Base-by-base conservation (phyloP, 2,888 invertebrate genomes). In the Pristionchus entomophagus region DNA sequence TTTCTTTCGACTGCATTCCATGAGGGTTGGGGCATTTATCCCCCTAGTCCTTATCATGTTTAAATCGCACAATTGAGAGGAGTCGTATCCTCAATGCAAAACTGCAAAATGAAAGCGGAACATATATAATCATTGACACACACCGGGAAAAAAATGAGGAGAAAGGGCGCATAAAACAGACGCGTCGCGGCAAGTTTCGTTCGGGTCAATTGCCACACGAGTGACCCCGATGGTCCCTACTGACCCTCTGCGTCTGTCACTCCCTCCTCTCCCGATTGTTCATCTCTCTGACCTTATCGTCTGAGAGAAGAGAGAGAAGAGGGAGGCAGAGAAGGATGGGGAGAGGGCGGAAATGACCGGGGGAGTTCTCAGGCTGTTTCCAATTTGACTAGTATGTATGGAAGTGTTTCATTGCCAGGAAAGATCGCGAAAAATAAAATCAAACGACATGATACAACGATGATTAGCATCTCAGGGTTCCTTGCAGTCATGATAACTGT, bases 401-500 rank as follows among this genome's bases (percentile, higher is more conserved):
- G 22, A 17, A 22, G 4, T 10, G 17, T 10, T 53, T 53, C 4
- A 53, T 53, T 53, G 12, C 12, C 19, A 53, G 12, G 4, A 19
- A 4, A 53, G 53, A 53, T 53, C 4, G 22, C 22, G 12, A 4
- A 53, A 4, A 19, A 53, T 53, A 17, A 17, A 4, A 10, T 22
- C n/a, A 22, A 19, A 53, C 14, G 22, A 19, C 22, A 19, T 53
- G 53, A 6, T 22, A 19, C 12, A 53, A 22, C 17, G 8, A 19
- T 53, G 4, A 22, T 53, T 53, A 10, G 12, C 45, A 45, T 45
- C 14, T 45, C 45, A 53, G 19, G 53, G 8, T 3, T 73, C 73
- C 45, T 73, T 26, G 41, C 73, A 73, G 26, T 73, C 73, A 32
- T 73, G 73, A 73, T 73, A 73, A 12, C 73, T 73, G n/a, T 73